Evolutionary conservation across 2,113 vertebrate genomes (phyloP).

Genomic region (Otolemur garnettii): DNA sequence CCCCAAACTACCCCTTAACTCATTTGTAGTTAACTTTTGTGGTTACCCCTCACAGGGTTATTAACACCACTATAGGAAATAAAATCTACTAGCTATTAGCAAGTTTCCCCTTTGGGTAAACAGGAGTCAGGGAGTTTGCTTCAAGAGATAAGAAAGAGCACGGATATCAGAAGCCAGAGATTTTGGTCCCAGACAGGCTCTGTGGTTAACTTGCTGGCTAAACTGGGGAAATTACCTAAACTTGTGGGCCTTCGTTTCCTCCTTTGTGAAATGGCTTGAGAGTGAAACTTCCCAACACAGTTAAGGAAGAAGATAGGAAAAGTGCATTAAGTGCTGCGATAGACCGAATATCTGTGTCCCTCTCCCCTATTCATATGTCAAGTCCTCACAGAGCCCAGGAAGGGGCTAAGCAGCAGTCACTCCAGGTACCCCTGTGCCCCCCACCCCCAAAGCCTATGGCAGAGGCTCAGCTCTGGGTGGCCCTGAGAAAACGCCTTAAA

Average conservation of each 20-base stretch:
- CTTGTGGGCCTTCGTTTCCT: not conserved
- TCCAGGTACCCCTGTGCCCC: too few relatives aligned
- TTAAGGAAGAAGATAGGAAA: not conserved
- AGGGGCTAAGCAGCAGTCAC: not conserved
- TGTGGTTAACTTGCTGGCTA: not conserved
- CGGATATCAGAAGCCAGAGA: too few relatives aligned
- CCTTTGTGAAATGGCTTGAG: not conserved
- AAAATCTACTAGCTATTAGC: fast-evolving
- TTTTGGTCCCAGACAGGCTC: not conserved
- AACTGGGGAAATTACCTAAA: not conserved
- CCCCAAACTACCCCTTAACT: not conserved
- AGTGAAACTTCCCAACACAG: not conserved
- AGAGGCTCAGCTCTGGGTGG: not conserved
- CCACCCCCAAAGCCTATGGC: not conserved
- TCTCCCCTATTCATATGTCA: not conserved
- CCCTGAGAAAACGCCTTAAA: not conserved
- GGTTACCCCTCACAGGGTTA: too few relatives aligned
- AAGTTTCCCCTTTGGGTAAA: not conserved
- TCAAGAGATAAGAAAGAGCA: not conserved
- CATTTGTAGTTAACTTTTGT: not conserved
- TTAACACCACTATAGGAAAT: not conserved
- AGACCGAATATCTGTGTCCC: too few relatives aligned
- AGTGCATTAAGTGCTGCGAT: not conserved
- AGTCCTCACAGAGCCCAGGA: not conserved
- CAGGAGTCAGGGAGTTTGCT: not conserved